A percentile compares a stretch with the other conserved stretches of the same genome.
These are phyloP conservation scores for Coptodon rendalli DNA, from an alignment of 2,113 vertebrate genomes.

Conservation along the genomic window DNA sequence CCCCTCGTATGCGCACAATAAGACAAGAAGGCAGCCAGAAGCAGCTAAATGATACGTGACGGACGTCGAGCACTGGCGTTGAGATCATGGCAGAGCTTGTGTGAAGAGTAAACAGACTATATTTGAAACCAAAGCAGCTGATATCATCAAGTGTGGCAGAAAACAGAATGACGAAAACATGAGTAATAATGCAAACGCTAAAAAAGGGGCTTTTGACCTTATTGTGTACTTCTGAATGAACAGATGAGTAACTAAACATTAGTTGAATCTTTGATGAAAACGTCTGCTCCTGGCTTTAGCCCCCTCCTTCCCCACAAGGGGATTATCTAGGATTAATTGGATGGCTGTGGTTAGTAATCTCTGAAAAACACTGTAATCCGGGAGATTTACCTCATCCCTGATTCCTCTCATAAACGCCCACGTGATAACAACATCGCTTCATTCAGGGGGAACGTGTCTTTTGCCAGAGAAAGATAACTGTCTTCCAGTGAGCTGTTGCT, in stretches of 20 bases:
- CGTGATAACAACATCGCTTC: constrained; percentile 14
- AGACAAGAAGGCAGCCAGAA: neutral
- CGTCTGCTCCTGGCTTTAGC: constrained; percentile 6
- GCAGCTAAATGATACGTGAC: neutral
- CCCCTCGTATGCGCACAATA: no score
- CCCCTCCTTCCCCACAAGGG: neutral
- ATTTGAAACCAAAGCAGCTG: neutral
- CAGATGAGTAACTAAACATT: constrained; percentile 5
- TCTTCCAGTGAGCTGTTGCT: neutral
- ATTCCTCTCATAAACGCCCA: constrained; percentile 31
- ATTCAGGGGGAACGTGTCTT: constrained; percentile 20
- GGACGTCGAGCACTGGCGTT: neutral
- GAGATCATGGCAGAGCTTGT: neutral
- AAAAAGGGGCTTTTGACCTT: neutral
- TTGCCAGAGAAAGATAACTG: neutral
- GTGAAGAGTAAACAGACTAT: neutral
- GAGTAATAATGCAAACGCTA: neutral
- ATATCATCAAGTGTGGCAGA: neutral
- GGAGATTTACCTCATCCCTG: constrained; percentile 45
- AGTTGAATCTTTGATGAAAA: constrained; percentile 16
- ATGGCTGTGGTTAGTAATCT: constrained; percentile 54
- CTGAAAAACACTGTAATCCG: constrained; percentile 53
- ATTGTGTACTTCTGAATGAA: neutral
- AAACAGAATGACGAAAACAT: neutral
- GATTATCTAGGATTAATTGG: constrained; percentile 69